phyloP scores from a whole-genome alignment of 2,797 vertebrate genomes.

The Danio tinwini region DNA sequence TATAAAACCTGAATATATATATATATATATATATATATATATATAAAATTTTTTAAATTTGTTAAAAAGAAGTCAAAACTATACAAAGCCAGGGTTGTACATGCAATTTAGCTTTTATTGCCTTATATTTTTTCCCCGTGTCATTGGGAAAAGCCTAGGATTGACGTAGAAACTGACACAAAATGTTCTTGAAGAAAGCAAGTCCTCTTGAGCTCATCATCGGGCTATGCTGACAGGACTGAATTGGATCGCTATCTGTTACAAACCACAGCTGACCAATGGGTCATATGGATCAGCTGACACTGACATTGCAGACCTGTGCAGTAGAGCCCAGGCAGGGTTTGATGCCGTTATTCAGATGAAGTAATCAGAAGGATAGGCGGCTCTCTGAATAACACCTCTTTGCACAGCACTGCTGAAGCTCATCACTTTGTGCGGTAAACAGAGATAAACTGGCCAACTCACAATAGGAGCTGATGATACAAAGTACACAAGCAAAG shows the following conservation, averaged over 20 bases:
- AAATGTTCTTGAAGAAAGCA: slow-evolving; percentile 32
- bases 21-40: too few species aligned
- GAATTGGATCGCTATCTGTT: slow-evolving; percentile 47
- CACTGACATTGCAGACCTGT: slow-evolving; percentile 16
- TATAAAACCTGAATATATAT: too few species aligned
- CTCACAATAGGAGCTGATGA: slow-evolving; percentile 34
- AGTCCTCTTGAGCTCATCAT: slow-evolving; percentile 36
- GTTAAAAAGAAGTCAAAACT: background rate
- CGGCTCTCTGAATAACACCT: slow-evolving; percentile 9
- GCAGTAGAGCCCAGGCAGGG: background rate
- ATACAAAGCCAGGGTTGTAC: background rate
- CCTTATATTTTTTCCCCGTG: background rate
- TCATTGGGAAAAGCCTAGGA: background rate
- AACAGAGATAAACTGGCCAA: slow-evolving; percentile 22
- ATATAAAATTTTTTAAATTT: too few species aligned
- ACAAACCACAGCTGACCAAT: slow-evolving; percentile 49
- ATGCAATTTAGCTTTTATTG: slow-evolving; percentile 15
- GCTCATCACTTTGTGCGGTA: slow-evolving; percentile 6
- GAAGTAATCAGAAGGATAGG: background rate
- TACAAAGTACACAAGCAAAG: background rate
- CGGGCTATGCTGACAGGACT: slow-evolving; percentile 38
- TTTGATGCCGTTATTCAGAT: background rate
- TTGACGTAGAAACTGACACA: background rate
- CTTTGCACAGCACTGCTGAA: background rate
- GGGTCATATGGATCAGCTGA: slow-evolving; percentile 46